phyloP scores from a whole-genome alignment of 92 coral and sea anemone genomes.

The Ricordea florida region DNA sequence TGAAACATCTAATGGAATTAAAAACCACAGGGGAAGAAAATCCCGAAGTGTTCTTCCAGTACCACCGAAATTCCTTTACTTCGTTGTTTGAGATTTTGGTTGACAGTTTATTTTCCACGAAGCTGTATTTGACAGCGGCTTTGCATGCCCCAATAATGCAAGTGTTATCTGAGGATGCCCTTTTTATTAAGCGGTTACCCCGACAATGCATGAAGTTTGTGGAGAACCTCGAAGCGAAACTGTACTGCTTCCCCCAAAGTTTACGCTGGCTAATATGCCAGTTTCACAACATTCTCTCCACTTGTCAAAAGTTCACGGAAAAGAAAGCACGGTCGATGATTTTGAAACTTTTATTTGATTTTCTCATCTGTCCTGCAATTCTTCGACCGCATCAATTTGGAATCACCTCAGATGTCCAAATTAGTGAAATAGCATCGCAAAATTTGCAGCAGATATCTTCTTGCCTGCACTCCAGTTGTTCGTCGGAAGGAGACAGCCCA shows the following conservation, averaged over 20 bases:
- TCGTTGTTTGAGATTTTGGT: slow-evolving; percentile 70
- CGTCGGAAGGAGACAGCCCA: slow-evolving; percentile 33
- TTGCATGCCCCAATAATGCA: slow-evolving; percentile 82
- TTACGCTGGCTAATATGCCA: slow-evolving; percentile 92
- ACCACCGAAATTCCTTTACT: slow-evolving; percentile 82
- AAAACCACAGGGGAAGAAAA: slow-evolving; percentile 76
- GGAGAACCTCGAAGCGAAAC: slow-evolving; percentile 79
- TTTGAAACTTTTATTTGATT: slow-evolving; percentile 78
- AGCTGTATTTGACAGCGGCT: slow-evolving; percentile 85
- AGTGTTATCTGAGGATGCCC: slow-evolving; percentile 81
- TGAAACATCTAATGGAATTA: slow-evolving; percentile 75
- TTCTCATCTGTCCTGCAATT: slow-evolving; percentile 83
- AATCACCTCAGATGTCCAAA: slow-evolving; percentile 88
- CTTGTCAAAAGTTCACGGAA: slow-evolving; percentile 65
- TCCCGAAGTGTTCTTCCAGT: slow-evolving; percentile 69
- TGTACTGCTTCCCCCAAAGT: slow-evolving; percentile 88
- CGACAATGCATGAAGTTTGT: slow-evolving; percentile 71
- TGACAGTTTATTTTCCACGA: slow-evolving; percentile 79
- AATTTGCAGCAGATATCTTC: slow-evolving; percentile 90
- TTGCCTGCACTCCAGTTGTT: slow-evolving; percentile 67
- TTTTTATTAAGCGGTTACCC: slow-evolving; percentile 66
- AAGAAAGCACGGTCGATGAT: slow-evolving; percentile 72
- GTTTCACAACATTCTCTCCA: slow-evolving; percentile 60
- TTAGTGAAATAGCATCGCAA: slow-evolving; percentile 75
- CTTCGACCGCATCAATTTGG: slow-evolving; percentile 89